phyloP scores from a whole-genome alignment of 2,797 vertebrate genomes.

The Falco concolor region DNA sequence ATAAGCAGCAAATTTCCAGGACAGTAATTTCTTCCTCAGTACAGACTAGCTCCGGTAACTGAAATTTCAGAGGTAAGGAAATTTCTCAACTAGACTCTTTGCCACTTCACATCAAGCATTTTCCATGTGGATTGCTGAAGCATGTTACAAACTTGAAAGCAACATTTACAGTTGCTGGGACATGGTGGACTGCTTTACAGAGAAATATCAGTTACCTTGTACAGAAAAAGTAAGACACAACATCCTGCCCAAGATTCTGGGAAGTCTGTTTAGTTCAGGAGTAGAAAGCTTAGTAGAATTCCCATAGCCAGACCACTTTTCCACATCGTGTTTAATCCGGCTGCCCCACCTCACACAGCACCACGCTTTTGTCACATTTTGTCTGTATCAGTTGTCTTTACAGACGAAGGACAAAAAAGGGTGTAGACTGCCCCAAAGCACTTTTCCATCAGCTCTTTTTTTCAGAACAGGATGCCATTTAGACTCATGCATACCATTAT shows the following conservation, averaged over 20 bases:
- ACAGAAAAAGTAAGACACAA: background rate
- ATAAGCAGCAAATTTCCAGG: background rate
- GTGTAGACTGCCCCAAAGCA: constrained; percentile 14
- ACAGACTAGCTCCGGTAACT: background rate
- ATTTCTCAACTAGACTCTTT: background rate
- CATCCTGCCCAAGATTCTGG: background rate
- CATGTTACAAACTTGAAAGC: background rate
- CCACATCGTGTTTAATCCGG: background rate
- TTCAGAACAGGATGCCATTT: constrained; percentile 23
- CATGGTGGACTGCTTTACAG: background rate
- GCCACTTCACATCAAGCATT: background rate
- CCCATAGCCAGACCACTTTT: background rate
- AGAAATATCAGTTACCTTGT: background rate
- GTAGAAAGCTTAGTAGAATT: background rate
- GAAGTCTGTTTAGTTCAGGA: background rate
- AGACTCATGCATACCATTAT: constrained; percentile 39
- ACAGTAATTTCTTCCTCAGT: background rate
- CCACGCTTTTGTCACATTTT: background rate
- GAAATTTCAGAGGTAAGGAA: background rate
- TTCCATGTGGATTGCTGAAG: background rate
- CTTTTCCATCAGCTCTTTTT: background rate
- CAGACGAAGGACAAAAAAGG: background rate
- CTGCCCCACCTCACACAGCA: background rate
- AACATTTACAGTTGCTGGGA: background rate
- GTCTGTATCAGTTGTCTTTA: background rate